These are phyloP conservation scores for Drepanosiphum platanoidis DNA, from an alignment of 2,888 invertebrate species.

Conservation along the genomic window DNA sequence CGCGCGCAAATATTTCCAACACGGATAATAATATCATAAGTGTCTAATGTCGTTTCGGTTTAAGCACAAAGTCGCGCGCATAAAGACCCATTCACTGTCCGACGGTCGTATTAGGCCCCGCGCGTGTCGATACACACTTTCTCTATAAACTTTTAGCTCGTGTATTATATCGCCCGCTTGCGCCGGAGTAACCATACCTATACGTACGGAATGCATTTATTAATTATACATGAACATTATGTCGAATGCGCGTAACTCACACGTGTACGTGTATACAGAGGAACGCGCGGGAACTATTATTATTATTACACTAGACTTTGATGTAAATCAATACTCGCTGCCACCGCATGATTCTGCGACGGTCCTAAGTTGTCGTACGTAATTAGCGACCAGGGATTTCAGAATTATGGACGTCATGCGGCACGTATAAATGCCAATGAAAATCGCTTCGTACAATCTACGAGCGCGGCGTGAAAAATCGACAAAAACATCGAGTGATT, in stretches of 20 bases:
- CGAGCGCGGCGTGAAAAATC: background rate
- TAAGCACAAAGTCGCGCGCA: too few species aligned
- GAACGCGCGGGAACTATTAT: background rate
- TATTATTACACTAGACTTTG: slow-evolving; percentile 11
- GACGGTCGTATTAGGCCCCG: too few species aligned
- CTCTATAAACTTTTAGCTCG: background rate
- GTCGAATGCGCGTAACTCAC: background rate
- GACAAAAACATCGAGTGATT: background rate
- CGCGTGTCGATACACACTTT: too few species aligned
- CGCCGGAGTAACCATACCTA: too few species aligned
- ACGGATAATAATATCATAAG: too few species aligned
- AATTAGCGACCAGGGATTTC: slow-evolving; percentile 28
- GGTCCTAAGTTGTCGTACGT: slow-evolving; percentile 8
- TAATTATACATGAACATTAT: background rate
- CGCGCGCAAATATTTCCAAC: too few species aligned
- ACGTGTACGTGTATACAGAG: too few species aligned
- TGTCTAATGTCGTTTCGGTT: too few species aligned
- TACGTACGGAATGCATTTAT: too few species aligned
- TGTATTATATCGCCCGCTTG: too few species aligned
- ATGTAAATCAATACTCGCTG: slow-evolving; percentile 19
- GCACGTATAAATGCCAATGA: background rate
- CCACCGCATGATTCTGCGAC: slow-evolving; percentile 6
- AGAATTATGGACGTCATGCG: background rate
- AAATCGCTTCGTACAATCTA: background rate
- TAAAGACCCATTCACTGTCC: too few species aligned